phyloP scores from a whole-genome alignment of 1,140 invertebrate species.

The Pygmarrhopalites habei region DNA sequence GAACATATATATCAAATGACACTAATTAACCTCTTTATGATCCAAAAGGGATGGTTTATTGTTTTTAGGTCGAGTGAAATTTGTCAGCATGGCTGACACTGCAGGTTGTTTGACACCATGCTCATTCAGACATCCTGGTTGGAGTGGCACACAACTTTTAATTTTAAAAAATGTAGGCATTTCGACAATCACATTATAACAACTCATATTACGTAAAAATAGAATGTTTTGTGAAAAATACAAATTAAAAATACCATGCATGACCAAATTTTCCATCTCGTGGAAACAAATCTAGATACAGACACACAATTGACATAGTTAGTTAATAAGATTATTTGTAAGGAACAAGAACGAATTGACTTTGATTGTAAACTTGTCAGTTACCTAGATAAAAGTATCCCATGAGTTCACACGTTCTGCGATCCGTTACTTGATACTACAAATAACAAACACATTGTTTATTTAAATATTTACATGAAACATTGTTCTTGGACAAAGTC shows the following conservation, averaged over 20 bases:
- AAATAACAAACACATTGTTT: constrained; percentile 20
- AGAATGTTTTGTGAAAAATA: too few species aligned
- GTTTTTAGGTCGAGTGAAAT: constrained; percentile 50
- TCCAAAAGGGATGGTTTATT: constrained; percentile 50
- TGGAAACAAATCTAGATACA: constrained; percentile 51
- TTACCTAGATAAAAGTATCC: constrained; percentile 54
- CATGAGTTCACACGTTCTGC: constrained; percentile 42
- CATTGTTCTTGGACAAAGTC: not conserved
- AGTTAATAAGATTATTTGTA: too few species aligned
- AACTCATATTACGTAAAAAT: not conserved
- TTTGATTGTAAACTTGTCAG: too few species aligned
- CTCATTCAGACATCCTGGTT: constrained; percentile 46
- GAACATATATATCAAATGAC: too few species aligned
- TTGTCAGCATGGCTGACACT: constrained; percentile 51
- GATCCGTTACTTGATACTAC: constrained; percentile 48
- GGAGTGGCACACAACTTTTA: constrained; percentile 39
- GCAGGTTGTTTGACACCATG: constrained; percentile 45
- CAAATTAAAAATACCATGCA: too few species aligned
- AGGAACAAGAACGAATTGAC: too few species aligned
- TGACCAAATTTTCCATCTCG: constrained; percentile 51
- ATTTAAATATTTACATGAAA: too few species aligned
- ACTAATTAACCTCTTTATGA: constrained; percentile 54
- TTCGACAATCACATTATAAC: not conserved
- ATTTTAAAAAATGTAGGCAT: too few species aligned
- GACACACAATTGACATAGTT: too few species aligned